Evolutionary conservation across 2,888 invertebrate species (phyloP).

Genomic region (Eurytoma adleriae): DNA sequence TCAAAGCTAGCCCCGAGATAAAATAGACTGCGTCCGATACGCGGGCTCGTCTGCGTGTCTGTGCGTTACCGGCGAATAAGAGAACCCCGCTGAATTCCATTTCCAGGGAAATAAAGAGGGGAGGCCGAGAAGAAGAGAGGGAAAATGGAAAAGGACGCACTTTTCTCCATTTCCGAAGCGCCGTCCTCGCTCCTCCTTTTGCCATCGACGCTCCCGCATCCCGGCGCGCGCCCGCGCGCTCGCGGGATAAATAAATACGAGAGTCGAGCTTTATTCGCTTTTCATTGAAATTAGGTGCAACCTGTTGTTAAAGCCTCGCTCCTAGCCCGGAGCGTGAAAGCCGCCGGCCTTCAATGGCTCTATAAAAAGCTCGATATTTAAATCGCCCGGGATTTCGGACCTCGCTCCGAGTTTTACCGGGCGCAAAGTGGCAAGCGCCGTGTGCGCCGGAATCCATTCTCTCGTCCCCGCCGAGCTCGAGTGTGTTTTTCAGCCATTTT

Average conservation of each 20-base stretch:
- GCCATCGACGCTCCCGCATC: background rate
- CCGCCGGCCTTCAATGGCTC: too few relatives aligned
- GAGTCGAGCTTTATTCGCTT: too few relatives aligned
- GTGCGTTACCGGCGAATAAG: conserved; percentile 10
- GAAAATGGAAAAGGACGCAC: conserved; percentile 5
- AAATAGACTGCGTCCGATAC: conserved; percentile 10
- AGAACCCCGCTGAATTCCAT: conserved; percentile 22
- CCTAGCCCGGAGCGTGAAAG: too few relatives aligned
- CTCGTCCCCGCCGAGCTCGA: too few relatives aligned
- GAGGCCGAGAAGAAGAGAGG: background rate
- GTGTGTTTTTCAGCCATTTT: too few relatives aligned
- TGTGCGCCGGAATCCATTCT: too few relatives aligned
- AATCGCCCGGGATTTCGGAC: background rate
- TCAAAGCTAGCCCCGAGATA: conserved; percentile 27
- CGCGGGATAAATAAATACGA: background rate
- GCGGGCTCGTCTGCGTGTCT: background rate
- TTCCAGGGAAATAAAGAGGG: conserved; percentile 24
- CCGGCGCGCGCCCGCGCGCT: background rate
- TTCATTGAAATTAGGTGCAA: too few relatives aligned
- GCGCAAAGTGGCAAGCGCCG: background rate
- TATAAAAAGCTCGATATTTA: too few relatives aligned
- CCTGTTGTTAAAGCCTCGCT: too few relatives aligned
- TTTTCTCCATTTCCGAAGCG: background rate
- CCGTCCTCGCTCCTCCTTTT: background rate
- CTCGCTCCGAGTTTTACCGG: background rate